phyloP scores from a whole-genome alignment of 2,888 invertebrate species.

The Lordiphosa fenestrarum region DNA sequence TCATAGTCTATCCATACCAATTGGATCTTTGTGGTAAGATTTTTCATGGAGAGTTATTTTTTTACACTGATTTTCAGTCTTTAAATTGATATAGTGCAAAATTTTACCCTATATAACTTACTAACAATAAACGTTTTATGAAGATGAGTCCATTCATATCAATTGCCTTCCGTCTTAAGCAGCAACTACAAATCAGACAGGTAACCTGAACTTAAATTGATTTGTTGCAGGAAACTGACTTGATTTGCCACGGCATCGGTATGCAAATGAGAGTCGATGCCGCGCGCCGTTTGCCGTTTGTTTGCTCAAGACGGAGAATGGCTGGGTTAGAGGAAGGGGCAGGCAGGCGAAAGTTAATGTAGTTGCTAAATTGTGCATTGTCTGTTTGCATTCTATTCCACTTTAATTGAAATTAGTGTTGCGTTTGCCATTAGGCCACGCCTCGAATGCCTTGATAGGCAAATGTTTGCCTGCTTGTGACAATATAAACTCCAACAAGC shows the following conservation, averaged over 20 bases:
- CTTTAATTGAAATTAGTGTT: slow-evolving; percentile 73
- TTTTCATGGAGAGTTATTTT: too few relatives aligned
- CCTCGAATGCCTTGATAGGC: slow-evolving; percentile 26
- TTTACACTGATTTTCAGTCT: too few relatives aligned
- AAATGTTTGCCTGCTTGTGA: slow-evolving; percentile 34
- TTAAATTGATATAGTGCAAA: too few relatives aligned
- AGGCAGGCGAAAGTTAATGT: slow-evolving; percentile 46
- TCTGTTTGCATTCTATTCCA: slow-evolving; percentile 46
- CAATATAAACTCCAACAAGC: slow-evolving; percentile 2
- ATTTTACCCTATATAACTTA: too few relatives aligned
- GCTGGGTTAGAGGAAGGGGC: neutral
- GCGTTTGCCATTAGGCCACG: slow-evolving; percentile 53
- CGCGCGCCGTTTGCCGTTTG: slow-evolving; percentile 22
- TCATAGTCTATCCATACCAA: too few relatives aligned
- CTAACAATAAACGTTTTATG: too few relatives aligned
- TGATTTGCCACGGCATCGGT: slow-evolving; percentile 32
- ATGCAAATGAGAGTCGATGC: slow-evolving; percentile 61
- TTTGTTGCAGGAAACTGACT: slow-evolving; percentile 55
- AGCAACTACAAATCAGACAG: slow-evolving; percentile 27
- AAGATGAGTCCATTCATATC: neutral
- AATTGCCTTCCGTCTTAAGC: neutral
- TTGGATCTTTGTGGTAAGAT: too few relatives aligned
- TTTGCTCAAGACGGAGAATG: slow-evolving; percentile 29
- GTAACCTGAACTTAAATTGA: slow-evolving; percentile 59
- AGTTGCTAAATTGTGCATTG: slow-evolving; percentile 61